Evolutionary conservation across 2,113 vertebrate species (phyloP).

Genomic region (Zosterops borbonicus): DNA sequence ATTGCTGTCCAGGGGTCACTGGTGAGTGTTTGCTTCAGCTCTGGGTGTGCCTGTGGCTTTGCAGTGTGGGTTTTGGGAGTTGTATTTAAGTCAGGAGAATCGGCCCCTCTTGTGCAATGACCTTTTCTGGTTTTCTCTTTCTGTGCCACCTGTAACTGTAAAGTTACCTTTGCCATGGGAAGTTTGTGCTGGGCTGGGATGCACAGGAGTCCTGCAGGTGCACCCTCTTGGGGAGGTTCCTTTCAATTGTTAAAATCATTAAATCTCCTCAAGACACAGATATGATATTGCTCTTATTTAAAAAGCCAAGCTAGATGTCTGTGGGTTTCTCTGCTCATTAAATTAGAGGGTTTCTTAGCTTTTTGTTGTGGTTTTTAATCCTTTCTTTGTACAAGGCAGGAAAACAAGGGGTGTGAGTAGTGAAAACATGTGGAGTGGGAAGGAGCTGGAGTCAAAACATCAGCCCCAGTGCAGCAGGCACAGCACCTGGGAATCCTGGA

Average conservation of each 20-base stretch:
- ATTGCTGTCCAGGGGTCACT: fast-evolving
- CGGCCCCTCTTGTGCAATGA: neutral
- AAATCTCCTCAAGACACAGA: neutral
- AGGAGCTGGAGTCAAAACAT: neutral
- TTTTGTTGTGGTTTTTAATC: neutral
- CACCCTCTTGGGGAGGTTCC: neutral
- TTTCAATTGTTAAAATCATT: neutral
- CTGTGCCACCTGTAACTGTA: fast-evolving
- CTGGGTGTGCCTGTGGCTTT: neutral
- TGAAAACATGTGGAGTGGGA: fast-evolving
- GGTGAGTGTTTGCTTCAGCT: neutral
- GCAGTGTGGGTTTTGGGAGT: neutral
- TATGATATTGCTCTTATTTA: neutral
- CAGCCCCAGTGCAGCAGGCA: fast-evolving
- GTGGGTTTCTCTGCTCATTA: neutral
- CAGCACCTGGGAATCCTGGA: neutral
- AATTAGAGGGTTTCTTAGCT: neutral
- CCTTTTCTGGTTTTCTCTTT: neutral
- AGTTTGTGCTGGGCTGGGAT: neutral
- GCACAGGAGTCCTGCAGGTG: fast-evolving
- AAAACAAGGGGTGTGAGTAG: fast-evolving
- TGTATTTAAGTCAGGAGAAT: neutral
- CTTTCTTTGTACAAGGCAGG: neutral
- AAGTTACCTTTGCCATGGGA: neutral
- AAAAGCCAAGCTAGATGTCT: neutral